Evolutionary conservation across 2,797 vertebrate genomes (phyloP).

Genomic region (Octomys mimax): DNA sequence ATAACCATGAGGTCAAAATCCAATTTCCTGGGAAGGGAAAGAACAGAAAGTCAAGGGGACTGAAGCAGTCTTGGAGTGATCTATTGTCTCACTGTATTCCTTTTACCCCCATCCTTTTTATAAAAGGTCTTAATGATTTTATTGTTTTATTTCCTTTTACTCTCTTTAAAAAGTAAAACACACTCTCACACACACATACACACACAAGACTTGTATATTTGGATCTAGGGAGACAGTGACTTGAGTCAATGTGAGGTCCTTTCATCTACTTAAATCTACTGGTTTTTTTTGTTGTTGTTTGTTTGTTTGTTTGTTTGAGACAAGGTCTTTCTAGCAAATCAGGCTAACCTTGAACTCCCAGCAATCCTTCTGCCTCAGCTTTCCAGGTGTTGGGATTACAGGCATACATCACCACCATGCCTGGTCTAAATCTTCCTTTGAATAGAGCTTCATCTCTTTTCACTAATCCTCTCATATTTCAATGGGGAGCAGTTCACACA

Average conservation of each 20-base stretch:
- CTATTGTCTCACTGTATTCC: not conserved
- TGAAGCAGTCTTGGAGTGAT: not conserved
- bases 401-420: too few relatives aligned
- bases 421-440: not conserved
- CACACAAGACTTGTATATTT: not conserved
- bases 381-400: too few relatives aligned
- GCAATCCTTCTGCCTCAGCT: too few relatives aligned
- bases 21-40: not conserved
- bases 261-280: not conserved
- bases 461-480: not conserved
- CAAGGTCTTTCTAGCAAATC: too few relatives aligned
- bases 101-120: not conserved
- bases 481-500: too few relatives aligned
- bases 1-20: not conserved
- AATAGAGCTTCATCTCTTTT: not conserved
- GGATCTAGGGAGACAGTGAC: not conserved
- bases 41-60: too few relatives aligned
- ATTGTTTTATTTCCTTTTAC: too few relatives aligned
- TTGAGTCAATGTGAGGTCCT: not conserved
- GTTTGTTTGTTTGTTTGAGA: too few relatives aligned
- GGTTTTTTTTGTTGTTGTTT: not conserved
- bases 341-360: too few relatives aligned
- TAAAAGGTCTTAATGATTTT: not conserved
- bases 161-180: too few relatives aligned
- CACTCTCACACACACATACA: too few relatives aligned